Base-by-base conservation (phyloP, 1,140 invertebrate species). In the Drosophila asahinai region DNA sequence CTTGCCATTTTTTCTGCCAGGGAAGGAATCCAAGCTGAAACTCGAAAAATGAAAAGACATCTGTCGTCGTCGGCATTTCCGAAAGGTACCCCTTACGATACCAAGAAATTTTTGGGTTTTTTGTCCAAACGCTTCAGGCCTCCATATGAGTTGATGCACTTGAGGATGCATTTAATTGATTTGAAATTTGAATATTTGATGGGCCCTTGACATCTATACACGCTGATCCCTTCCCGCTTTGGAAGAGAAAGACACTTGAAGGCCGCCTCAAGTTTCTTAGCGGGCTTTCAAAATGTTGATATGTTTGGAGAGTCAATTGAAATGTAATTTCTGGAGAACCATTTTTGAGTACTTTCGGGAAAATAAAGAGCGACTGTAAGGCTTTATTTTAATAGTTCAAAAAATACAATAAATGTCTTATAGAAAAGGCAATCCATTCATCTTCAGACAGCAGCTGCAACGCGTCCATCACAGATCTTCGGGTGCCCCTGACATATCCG, bases 1-100 rank as follows among this genome's bases (percentile, higher is more conserved):
- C 75, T 78, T 72, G 62, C 65, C 60, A 48, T 72, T 72, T 77
- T 67, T 52, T 64, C 58, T 67, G 22, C 40, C 40, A 33, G 1
- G 27, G 63, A 22, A 68, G 61, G 72, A 64, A 64, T 68, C 60
- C 30, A 43, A 55, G 58, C 27, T 40, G 40, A 72, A 61, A 52
- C 30, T 36, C 17, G n/a, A 51, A 73, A 60, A 73, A 52, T 52
- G 27, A 73, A 77, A 77, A 77, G 74, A 79, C 76, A 78, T 83
- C 74, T 80, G 59, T 80, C 67, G 72, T 83, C 42, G 54, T 40
- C 30, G 67, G 54, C 67, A 73, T 73, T 73, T 73, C 70, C 70
- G 54, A 70, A 73, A 73, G 33, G 19, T n/a, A 42, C 36, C 33
- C 19, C 36, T 19, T 71, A 33, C 40, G 25, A 57, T 71, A 42